Evolutionary conservation across 1,140 invertebrate genomes (phyloP), one percentile per base, ranked within the genome.

Genomic region (Drosophila kikkawai): DNA sequence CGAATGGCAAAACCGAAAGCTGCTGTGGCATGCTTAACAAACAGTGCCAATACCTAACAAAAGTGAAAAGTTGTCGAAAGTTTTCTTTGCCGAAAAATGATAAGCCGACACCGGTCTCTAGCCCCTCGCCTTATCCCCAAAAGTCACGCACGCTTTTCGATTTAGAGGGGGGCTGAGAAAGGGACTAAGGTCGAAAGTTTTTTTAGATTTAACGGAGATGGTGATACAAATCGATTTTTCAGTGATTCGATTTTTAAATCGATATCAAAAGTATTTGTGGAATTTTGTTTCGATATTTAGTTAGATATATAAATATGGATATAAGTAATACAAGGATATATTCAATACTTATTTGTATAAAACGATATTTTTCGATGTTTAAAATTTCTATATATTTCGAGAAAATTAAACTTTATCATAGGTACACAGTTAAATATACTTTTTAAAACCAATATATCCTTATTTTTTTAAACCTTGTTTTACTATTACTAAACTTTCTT

Each of bases 21-120:
- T 65, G 76, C 70, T 71, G 42, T 50, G 71, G 65, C 81, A 56
- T 56, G 53, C 53, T 56, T 56, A 56, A 56, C 53, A 56, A 56
- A 56, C 53, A 56, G 53, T 56, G 53, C 53, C 53, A 69, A 78
- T 53, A 81, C 77, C 50, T 53, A 82, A 82, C 79, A 75, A 88
- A 88, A 90, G 85, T 90, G 74, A 88, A 88, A 88, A 88, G 84
- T 90, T 84, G 63, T 70, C 37, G 45, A 61, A 85, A 81, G 57
- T 79, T 81, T 81, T 68, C n/a, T 47, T 61, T 76, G 57, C 57
- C 57, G 13, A 59, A 80, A 76, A 79, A 69, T 69, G 67, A 69
- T 74, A 84, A 77, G 70, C 78, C 60, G n/a, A 65, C 60, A 11
- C 82, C 44, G 61, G 41, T 36, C 44, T 29, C 34, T 19, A 36